Percentiles rank a stretch among this genome's conserved stretches.
Conservation (phyloP, 1,140 invertebrate species). For the Drosophila orena region DNA sequence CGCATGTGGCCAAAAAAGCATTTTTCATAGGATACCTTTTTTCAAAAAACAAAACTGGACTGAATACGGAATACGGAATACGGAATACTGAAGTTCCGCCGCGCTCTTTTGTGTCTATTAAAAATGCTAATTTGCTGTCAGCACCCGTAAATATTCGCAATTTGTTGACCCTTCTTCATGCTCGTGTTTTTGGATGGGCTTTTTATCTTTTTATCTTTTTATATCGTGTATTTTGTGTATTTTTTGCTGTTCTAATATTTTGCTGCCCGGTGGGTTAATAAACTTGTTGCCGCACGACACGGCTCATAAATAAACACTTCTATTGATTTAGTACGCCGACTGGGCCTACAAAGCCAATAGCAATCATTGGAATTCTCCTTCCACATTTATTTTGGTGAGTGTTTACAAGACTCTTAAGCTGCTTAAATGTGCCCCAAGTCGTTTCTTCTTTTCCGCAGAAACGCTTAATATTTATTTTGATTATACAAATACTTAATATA, state of each 20-base stretch:
- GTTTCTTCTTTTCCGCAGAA: conserved; percentile 40
- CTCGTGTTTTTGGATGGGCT: conserved; percentile 4
- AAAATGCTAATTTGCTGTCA: conserved; percentile 57
- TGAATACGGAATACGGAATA: too few species aligned
- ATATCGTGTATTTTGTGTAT: not conserved
- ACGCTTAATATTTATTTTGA: conserved; percentile 51
- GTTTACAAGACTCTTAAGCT: conserved; percentile 57
- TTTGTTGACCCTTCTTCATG: conserved; percentile 49
- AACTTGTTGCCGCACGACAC: conserved; percentile 63
- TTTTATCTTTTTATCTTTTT: too few species aligned
- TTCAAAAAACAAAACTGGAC: not conserved
- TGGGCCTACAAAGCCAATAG: conserved; percentile 36
- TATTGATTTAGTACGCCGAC: conserved; percentile 53
- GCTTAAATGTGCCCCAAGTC: conserved; percentile 49
- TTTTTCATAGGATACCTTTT: conserved; percentile 36
- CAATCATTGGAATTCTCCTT: conserved; percentile 29
- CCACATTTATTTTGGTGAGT: conserved; percentile 18
- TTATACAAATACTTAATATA: conserved; percentile 45
- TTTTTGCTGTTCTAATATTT: conserved; percentile 33
- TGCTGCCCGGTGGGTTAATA: conserved; percentile 61
- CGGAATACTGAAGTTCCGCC: conserved; percentile 16
- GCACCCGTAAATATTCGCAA: conserved; percentile 58
- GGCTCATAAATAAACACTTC: conserved; percentile 68
- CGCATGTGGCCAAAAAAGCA: conserved; percentile 29
- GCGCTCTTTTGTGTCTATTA: conserved; percentile 22